Base-by-base conservation (phyloP, 2,797 vertebrate genomes). In the Sebastes itinus region DNA sequence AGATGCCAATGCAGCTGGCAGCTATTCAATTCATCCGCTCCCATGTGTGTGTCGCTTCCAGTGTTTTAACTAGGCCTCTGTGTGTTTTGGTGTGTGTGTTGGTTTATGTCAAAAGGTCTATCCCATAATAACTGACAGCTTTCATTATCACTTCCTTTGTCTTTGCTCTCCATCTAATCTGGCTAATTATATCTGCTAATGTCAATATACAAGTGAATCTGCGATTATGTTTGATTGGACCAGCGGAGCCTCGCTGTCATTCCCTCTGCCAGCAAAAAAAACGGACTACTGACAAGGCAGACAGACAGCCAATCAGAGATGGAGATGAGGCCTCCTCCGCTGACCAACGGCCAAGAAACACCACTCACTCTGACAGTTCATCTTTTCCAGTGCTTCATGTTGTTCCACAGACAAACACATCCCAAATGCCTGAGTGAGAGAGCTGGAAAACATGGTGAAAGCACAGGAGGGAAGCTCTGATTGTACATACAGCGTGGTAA, bases 401-500 rank as follows among this genome's bases (percentile, higher is more conserved):
- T 73, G 32, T 80, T 75, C 75, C 80, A 27, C 72, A 28, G 81
- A 81, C 76, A 85, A 82, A 85, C 30, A 59, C 66, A 60, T 81
- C 69, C 77, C 65, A 6, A 65, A 70, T 7, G 46, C 20, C 33
- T 9, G 61, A 42, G 64, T 59, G 59, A 65, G 55, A 67, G 59
- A 81, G 78, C 32, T 33, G 75, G 74, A 77, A 90, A 83, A 84
- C 14, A 23, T 20, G 56, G 32, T 20, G 28, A 81, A 75, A 73
- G 66, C 69, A 13, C 4, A 20, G 49, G 33, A 59, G 75, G 35
- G 70, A 59, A 52, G 83, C 81, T 81, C 70, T 81, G 81, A 88
- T 87, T 86, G 84, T 88, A 93, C 82, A 90, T 70, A 90, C 83
- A 81, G 73, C 86, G 84, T 81, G 83, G 90, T 94, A 94, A 96